Percentiles rank a stretch among this genome's conserved stretches.
Evolutionary conservation across 1,140 invertebrate species (phyloP).

Genomic region (Sarcophaga peregrina): DNA sequence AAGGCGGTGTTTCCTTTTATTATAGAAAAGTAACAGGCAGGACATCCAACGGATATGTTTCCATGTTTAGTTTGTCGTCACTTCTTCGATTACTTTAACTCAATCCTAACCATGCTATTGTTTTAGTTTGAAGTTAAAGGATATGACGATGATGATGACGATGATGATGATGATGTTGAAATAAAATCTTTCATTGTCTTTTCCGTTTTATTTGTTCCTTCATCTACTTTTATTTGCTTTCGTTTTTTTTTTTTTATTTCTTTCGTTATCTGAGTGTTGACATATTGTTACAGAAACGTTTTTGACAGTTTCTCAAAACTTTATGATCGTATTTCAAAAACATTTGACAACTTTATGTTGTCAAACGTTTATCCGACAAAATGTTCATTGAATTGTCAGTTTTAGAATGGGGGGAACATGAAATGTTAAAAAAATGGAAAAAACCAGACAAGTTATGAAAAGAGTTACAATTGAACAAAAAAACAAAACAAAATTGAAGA

Average conservation of each 20-base stretch:
- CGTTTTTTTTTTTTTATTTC: background rate
- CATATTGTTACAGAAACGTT: slow-evolving; percentile 19
- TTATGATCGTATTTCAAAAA: slow-evolving; percentile 25
- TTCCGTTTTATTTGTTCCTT: slow-evolving; percentile 1
- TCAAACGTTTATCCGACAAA: background rate
- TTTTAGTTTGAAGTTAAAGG: background rate
- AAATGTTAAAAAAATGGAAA: no score
- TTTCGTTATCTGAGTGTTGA: background rate
- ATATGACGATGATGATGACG: background rate
- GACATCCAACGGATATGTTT: background rate
- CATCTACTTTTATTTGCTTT: background rate
- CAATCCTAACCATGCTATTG: background rate
- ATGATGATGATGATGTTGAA: no score
- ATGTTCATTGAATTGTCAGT: no score
- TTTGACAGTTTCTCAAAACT: slow-evolving; percentile 18
- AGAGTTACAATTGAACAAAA: no score
- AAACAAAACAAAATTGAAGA: no score
- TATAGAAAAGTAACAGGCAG: background rate
- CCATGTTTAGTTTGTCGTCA: background rate
- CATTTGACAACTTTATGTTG: slow-evolving; percentile 22
- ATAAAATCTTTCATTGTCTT: background rate
- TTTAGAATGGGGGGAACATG: no score
- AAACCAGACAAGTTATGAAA: no score
- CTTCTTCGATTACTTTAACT: no score
- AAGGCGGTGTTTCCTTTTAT: background rate